Conservation (phyloP, 2,113 vertebrate species). For the Ptilorrhoa leucosticta region DNA sequence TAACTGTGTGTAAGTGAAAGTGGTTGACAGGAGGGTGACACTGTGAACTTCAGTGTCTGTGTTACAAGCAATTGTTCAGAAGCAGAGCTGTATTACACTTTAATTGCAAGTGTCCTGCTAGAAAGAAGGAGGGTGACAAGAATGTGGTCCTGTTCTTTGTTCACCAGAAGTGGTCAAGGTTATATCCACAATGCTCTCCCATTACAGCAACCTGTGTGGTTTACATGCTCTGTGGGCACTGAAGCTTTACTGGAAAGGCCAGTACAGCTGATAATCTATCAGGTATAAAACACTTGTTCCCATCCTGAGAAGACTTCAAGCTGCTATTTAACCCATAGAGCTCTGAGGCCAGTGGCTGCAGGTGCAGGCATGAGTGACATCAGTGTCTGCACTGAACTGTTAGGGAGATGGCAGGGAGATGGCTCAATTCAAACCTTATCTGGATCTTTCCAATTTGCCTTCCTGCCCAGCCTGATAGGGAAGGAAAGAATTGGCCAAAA, state of each 20-base stretch:
- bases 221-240: neutral
- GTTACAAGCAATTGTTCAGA: neutral
- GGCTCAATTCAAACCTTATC: neutral
- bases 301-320: neutral
- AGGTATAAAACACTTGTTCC: neutral
- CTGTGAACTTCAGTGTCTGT: neutral
- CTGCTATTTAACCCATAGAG: neutral
- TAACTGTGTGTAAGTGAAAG: neutral
- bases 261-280: neutral
- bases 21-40: neutral
- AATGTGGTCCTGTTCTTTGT: neutral
- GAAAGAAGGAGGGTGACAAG: neutral
- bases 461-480: neutral
- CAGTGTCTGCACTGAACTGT: neutral
- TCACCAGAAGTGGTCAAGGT: neutral
- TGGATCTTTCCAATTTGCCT: neutral
- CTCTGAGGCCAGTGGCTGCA: neutral
- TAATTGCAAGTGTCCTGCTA: neutral
- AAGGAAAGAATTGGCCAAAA: neutral
- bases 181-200: neutral
- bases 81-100: neutral
- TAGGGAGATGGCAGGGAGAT: neutral
- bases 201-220: neutral
- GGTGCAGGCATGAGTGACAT: neutral
- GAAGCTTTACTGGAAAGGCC: neutral